Evolutionary conservation across 1,140 invertebrate species (phyloP).

Genomic region (Solen grandis): DNA sequence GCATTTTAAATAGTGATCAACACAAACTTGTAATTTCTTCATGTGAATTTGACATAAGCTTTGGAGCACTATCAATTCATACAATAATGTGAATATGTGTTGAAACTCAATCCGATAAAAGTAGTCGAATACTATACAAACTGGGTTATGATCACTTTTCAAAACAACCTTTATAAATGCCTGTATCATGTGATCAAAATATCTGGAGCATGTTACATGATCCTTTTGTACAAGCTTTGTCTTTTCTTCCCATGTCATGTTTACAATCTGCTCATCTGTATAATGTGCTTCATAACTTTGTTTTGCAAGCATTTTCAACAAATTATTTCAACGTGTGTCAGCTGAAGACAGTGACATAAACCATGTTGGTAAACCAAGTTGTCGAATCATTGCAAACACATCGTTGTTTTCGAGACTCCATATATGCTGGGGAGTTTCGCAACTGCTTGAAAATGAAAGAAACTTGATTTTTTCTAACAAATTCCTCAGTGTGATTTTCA

Average conservation of each 20-base stretch:
- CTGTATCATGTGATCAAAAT: constrained; percentile 49
- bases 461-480: too few species aligned
- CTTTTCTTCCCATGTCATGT: constrained; percentile 48
- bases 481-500: too few species aligned
- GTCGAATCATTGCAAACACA: constrained; percentile 58
- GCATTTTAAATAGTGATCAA: too few species aligned
- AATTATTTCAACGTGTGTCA: constrained; percentile 46
- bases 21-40: too few species aligned
- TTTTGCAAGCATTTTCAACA: constrained; percentile 39
- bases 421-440: constrained; percentile 50
- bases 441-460: too few species aligned
- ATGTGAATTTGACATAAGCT: too few species aligned
- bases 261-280: constrained; percentile 35
- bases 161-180: constrained; percentile 38
- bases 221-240: constrained; percentile 40
- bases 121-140: constrained; percentile 60
- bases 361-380: constrained; percentile 52
- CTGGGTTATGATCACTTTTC: constrained; percentile 15
- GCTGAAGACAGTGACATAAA: constrained; percentile 52
- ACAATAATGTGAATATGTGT: constrained; percentile 79
- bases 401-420: constrained; percentile 39
- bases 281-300: constrained; percentile 33
- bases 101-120: constrained; percentile 80
- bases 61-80: constrained; percentile 77
- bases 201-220: constrained; percentile 55